phyloP scores from a whole-genome alignment of 2,113 vertebrate species.

The Bettongia penicillata region DNA sequence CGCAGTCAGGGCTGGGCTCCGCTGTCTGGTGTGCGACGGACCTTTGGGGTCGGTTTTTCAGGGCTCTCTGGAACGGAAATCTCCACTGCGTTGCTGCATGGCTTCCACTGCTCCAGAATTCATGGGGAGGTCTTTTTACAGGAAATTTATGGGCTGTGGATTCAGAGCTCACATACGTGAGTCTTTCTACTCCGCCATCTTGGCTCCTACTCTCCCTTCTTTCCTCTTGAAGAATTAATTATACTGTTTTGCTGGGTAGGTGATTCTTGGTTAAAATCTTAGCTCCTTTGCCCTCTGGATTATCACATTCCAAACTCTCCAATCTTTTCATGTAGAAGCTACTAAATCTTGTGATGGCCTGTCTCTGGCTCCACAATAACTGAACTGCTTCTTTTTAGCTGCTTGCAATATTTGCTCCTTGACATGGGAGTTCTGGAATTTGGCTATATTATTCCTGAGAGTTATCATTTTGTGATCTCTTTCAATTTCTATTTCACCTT shows the following conservation, averaged over 20 bases:
- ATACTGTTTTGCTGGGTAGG: neutral
- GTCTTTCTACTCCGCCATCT: no score
- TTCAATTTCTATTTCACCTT: neutral
- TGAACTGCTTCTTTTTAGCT: neutral
- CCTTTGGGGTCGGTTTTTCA: no score
- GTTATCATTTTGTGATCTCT: neutral
- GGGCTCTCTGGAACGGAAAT: no score
- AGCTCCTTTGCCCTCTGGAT: neutral
- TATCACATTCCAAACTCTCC: neutral
- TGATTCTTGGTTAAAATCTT: neutral
- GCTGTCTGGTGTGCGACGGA: no score
- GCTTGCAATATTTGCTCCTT: neutral
- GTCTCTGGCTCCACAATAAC: neutral
- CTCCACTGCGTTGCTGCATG: no score
- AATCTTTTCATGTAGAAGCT: neutral
- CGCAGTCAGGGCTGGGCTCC: no score
- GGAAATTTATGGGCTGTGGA: no score
- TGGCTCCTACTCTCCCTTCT: no score
- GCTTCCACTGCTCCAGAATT: no score
- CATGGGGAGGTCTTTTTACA: no score
- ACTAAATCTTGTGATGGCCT: neutral
- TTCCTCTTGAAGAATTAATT: neutral
- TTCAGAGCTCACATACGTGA: no score
- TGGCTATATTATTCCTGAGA: neutral
- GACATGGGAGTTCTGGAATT: neutral